Conservation (phyloP, 2,797 vertebrate species). For the Hemibagrus guttatus region DNA sequence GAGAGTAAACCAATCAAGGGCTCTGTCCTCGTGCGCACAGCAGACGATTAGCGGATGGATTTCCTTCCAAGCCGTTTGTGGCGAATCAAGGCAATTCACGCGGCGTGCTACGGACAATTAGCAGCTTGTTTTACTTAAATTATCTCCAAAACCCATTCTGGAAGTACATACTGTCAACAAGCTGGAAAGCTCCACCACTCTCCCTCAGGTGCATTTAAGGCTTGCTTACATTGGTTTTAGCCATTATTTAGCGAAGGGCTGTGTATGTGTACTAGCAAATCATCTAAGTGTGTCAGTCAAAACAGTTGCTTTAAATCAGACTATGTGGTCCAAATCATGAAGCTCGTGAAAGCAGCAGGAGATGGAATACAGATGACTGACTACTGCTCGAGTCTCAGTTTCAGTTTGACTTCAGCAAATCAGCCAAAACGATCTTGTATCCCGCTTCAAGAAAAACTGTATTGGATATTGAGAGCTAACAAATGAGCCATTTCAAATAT, state of each 20-base stretch:
- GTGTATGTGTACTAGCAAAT: constrained; percentile 24
- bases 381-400: not conserved
- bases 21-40: constrained; percentile 68
- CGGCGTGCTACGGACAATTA: constrained; percentile 65
- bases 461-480: not conserved
- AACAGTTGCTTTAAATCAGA: constrained; percentile 23
- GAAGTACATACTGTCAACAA: constrained; percentile 53
- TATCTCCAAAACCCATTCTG: constrained; percentile 53
- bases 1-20: constrained; percentile 74
- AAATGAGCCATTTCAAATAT: not conserved
- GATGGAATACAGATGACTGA: constrained; percentile 27
- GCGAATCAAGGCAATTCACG: constrained; percentile 67
- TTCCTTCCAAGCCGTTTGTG: constrained; percentile 69
- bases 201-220: constrained; percentile 50
- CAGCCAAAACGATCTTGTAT: not conserved
- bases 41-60: constrained; percentile 75
- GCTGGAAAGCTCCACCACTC: constrained; percentile 37
- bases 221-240: constrained; percentile 50
- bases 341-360: constrained; percentile 15
- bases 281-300: constrained; percentile 35
- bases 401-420: not conserved
- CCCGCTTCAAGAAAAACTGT: not conserved
- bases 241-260: constrained; percentile 16
- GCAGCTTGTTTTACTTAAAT: constrained; percentile 69
- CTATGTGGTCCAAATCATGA: not conserved